A percentile compares a stretch with the other conserved stretches of the same genome.
Conservation (phyloP, 30 jellyfish, hydroid and myxozoan species). For the Cassiopea xamachana region DNA sequence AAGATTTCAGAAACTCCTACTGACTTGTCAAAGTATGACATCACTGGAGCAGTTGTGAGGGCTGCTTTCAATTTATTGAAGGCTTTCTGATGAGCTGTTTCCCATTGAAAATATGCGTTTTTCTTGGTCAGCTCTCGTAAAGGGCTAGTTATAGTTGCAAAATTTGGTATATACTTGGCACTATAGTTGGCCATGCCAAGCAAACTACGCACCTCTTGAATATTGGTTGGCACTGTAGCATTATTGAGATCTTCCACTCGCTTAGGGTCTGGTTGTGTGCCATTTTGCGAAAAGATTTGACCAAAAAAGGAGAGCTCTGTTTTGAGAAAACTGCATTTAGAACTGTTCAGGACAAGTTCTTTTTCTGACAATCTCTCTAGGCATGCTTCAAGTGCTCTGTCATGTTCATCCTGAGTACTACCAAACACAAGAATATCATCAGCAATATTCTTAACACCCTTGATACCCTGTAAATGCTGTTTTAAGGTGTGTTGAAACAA, state of each 20-base stretch:
- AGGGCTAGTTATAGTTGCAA: conserved; percentile 50
- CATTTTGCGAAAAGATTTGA: conserved; percentile 30
- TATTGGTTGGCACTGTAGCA: conserved; percentile 37
- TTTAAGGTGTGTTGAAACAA: no score
- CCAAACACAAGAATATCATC: no score
- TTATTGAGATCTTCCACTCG: neutral
- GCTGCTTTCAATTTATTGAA: conserved; percentile 18
- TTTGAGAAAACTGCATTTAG: conserved; percentile 59
- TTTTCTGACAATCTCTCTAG: conserved; percentile 25
- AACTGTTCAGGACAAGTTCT: conserved; percentile 29
- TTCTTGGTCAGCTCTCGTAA: conserved; percentile 45
- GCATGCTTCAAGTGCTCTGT: conserved; percentile 34
- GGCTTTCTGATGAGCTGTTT: conserved; percentile 12
- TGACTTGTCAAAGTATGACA: conserved; percentile 37
- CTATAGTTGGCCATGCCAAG: conserved; percentile 63
- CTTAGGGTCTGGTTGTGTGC: conserved; percentile 56
- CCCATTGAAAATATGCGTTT: conserved; percentile 32
- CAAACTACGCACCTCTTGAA: conserved; percentile 45
- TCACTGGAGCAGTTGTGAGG: conserved; percentile 27
- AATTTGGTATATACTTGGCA: conserved; percentile 21
- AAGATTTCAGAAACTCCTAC: conserved; percentile 46
- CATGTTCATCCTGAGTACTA: no score
- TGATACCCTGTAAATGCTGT: no score
- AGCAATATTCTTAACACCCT: no score
- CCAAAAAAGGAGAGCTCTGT: conserved; percentile 60